phyloP scores from a whole-genome alignment of 2,888 invertebrate genomes.

The Andrena bucephala region DNA sequence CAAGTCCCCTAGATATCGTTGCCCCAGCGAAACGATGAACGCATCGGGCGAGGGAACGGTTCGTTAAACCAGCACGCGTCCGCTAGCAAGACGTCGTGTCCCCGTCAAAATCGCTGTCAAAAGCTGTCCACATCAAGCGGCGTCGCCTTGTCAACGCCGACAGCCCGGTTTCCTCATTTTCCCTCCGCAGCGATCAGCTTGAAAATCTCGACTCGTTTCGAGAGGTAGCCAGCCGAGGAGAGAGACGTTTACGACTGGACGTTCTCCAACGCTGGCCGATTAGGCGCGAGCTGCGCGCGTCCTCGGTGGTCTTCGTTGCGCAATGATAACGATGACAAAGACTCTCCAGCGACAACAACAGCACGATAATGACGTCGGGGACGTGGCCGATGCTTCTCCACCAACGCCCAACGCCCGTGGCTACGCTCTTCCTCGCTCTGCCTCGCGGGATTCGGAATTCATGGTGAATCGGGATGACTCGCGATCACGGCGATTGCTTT shows the following conservation, averaged over 20 bases:
- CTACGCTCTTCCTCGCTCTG: constrained; percentile 12
- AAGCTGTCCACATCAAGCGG: constrained; percentile 31
- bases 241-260: constrained; percentile 14
- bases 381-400: constrained; percentile 45
- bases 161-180: background rate
- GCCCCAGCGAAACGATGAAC: constrained; percentile 12
- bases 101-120: constrained; percentile 41
- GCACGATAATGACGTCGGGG: constrained; percentile 61
- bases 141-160: constrained; percentile 49
- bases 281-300: constrained; percentile 57
- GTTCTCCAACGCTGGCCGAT: constrained; percentile 48
- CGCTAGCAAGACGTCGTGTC: constrained; percentile 25
- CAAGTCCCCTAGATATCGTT: background rate
- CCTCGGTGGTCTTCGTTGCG: constrained; percentile 76
- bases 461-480: background rate
- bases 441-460: constrained; percentile 27
- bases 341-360: constrained; percentile 63
- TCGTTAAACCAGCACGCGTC: constrained; percentile 33
- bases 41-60: constrained; percentile 24
- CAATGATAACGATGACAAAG: constrained; percentile 79
- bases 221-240: constrained; percentile 11
- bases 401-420: constrained; percentile 12
- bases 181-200: constrained; percentile 1
- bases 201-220: constrained; percentile 4
- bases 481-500: background rate